Conservation (phyloP, 2,888 invertebrate genomes). For the Drosophila mimetica region DNA sequence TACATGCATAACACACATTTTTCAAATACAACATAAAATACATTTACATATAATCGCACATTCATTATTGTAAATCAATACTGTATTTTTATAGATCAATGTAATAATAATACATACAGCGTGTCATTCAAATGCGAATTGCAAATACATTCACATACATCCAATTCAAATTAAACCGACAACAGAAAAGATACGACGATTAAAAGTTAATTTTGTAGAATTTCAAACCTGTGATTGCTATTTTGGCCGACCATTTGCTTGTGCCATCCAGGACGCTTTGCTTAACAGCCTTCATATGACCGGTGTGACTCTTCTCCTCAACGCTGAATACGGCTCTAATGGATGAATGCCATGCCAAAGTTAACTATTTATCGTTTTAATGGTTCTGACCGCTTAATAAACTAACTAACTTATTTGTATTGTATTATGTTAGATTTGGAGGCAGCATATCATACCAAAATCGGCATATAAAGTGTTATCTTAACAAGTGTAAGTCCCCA, state of each 20-base stretch:
- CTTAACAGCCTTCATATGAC: conserved; percentile 99
- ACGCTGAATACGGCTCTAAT: conserved; percentile 97
- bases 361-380: conserved; percentile 7
- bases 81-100: conserved; percentile 12
- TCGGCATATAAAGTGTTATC: not conserved
- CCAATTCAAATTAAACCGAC: conserved; percentile 30
- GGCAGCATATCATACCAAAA: not conserved
- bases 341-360: conserved; percentile 29
- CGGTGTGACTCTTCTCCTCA: conserved; percentile 96
- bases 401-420: conserved; percentile 2
- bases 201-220: conserved; percentile 17
- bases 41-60: conserved; percentile 24
- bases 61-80: conserved; percentile 13
- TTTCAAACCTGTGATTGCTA: conserved; percentile 99
- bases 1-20: conserved; percentile 31
- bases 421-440: not conserved
- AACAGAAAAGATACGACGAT: conserved; percentile 41
- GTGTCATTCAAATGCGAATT: conserved; percentile 37
- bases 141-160: conserved; percentile 45
- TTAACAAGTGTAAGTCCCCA: not conserved
- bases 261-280: conserved; percentile 99
- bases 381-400: conserved; percentile 1
- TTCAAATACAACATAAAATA: conserved; percentile 9
- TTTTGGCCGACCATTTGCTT: conserved; percentile 99
- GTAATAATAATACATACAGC: conserved; percentile 26